A percentile compares a stretch with the other conserved stretches of the same genome.
phyloP scores from a whole-genome alignment of 2,888 invertebrate genomes.

The Sinopyrophorus schimmeli region DNA sequence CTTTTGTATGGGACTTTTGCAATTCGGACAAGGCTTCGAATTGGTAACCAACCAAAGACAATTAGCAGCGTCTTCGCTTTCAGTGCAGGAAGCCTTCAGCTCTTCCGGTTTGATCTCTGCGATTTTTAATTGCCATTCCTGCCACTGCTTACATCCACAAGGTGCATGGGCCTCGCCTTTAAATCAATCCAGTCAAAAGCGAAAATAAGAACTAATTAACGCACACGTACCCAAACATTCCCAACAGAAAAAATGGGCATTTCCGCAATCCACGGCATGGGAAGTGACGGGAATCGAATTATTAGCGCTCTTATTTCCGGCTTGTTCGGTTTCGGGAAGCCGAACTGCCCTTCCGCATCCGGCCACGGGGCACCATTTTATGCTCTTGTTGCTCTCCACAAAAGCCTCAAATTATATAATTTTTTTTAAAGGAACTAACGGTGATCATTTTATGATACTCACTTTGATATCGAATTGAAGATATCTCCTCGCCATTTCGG shows the following conservation, averaged over 20 bases:
- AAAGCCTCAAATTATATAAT: conserved; percentile 61
- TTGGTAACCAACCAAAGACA: conserved; percentile 71
- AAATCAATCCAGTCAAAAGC: conserved; percentile 9
- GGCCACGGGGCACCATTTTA: conserved; percentile 72
- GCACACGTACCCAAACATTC: conserved; percentile 54
- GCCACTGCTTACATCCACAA: conserved; percentile 67
- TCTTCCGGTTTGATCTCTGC: conserved; percentile 68
- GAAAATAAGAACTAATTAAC: background rate
- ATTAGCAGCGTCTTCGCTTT: conserved; percentile 65
- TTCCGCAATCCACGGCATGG: conserved; percentile 71
- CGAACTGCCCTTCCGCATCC: conserved; percentile 69
- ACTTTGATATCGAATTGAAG: conserved; percentile 72
- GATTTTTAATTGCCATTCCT: conserved; percentile 61
- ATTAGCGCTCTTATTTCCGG: conserved; percentile 40
- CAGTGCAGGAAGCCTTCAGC: conserved; percentile 57
- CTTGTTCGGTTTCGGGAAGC: conserved; percentile 61
- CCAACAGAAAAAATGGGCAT: conserved; percentile 72
- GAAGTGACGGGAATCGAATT: conserved; percentile 48
- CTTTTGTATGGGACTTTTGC: conserved; percentile 71
- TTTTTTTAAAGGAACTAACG: no score
- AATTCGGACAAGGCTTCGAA: conserved; percentile 71
- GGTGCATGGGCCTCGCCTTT: conserved; percentile 69
- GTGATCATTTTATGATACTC: no score
- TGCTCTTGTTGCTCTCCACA: conserved; percentile 69
- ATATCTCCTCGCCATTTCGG: conserved; percentile 67